These are phyloP conservation scores for Tachina lurida DNA, from an alignment of 2,888 invertebrate genomes.

Conservation along the genomic window DNA sequence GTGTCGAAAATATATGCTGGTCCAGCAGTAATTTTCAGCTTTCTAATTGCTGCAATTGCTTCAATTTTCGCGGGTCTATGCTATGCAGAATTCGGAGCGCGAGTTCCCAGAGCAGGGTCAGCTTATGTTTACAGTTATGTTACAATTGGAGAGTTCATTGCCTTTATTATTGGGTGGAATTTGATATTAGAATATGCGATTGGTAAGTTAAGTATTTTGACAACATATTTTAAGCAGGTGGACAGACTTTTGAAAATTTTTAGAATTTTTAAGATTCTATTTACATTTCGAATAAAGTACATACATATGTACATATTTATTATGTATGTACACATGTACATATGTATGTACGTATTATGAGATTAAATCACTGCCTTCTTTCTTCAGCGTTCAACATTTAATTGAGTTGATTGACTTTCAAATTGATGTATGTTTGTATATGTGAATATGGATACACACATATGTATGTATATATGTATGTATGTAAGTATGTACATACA, in stretches of 20 bases:
- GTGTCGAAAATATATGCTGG: conserved; percentile 92
- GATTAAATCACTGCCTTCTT: conserved; percentile 44
- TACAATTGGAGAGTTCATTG: conserved; percentile 94
- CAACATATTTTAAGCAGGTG: no score
- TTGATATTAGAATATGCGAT: conserved; percentile 94
- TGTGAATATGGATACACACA: conserved; percentile 55
- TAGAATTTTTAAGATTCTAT: background rate
- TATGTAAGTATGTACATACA: background rate
- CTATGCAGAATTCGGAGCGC: conserved; percentile 95
- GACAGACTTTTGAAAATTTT: no score
- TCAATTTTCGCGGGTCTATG: conserved; percentile 94
- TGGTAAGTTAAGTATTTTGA: conserved; percentile 83
- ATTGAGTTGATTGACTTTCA: no score
- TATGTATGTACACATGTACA: no score
- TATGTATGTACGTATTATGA: no score
- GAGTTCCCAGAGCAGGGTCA: conserved; percentile 95
- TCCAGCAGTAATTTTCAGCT: conserved; percentile 93
- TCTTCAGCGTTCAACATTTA: conserved; percentile 39
- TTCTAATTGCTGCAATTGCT: conserved; percentile 95
- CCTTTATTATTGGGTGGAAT: conserved; percentile 97
- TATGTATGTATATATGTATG: background rate
- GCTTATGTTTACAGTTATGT: conserved; percentile 97
- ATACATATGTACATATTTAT: no score
- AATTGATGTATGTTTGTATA: background rate
- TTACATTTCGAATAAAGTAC: background rate